Evolutionary conservation across 2,113 vertebrate genomes (phyloP).

Genomic region (Strix aluco): DNA sequence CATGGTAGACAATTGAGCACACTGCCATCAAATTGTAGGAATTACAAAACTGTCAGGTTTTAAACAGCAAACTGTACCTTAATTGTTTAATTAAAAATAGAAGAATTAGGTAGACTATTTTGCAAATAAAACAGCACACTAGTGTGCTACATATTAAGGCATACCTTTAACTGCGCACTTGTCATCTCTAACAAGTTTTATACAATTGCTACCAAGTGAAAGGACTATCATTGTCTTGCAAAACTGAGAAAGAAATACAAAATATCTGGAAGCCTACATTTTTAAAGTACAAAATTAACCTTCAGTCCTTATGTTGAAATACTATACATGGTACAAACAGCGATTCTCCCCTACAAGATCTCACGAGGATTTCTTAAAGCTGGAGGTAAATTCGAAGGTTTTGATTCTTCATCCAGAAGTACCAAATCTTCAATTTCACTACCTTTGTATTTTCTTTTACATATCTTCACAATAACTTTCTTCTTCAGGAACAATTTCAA

Average conservation of each 20-base stretch:
- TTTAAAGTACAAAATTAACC: conserved; percentile 76
- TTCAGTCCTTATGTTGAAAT: conserved; percentile 66
- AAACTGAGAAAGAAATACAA: conserved; percentile 82
- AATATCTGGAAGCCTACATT: conserved; percentile 76
- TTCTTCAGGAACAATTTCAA: conserved; percentile 95
- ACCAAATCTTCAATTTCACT: conserved; percentile 93
- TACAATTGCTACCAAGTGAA: conserved; percentile 76
- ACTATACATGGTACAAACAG: conserved; percentile 51
- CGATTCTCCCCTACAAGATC: conserved; percentile 62
- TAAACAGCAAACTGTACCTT: conserved; percentile 77
- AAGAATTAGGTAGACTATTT: conserved; percentile 75
- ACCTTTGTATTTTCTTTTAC: conserved; percentile 88
- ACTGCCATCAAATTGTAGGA: conserved; percentile 66
- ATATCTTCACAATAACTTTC: conserved; percentile 92
- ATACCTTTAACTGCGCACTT: conserved; percentile 69
- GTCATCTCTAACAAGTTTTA: conserved; percentile 73
- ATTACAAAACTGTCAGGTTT: conserved; percentile 76
- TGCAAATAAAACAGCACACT: conserved; percentile 76
- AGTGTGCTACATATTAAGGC: conserved; percentile 71
- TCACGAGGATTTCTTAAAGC: conserved; percentile 91
- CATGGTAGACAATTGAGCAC: conserved; percentile 70
- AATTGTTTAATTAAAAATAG: conserved; percentile 78
- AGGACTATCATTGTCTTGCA: conserved; percentile 76
- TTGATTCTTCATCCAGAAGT: conserved; percentile 89
- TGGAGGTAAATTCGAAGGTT: conserved; percentile 88